Evolutionary conservation across 2,888 invertebrate genomes (phyloP).

Genomic region (Heliconius ismenius): DNA sequence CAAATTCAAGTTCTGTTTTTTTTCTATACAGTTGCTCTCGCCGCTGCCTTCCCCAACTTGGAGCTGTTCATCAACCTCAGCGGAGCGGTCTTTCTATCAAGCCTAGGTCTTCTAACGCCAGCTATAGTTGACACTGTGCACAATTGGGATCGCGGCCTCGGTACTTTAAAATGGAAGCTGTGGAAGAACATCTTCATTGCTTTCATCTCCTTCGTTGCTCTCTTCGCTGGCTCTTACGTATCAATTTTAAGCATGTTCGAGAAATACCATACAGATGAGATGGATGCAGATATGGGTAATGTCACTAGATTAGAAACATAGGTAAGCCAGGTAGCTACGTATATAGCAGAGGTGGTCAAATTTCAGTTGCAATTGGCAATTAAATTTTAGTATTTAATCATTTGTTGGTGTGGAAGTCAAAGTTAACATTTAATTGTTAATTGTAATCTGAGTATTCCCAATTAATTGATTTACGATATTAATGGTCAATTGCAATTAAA

Average conservation of each 20-base stretch:
- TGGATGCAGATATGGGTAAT: background rate
- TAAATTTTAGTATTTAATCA: no score
- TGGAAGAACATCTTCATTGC: conserved; percentile 84
- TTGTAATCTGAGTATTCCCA: no score
- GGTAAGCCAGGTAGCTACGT: background rate
- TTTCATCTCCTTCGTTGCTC: conserved; percentile 64
- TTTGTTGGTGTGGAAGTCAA: no score
- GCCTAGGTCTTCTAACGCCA: conserved; percentile 87
- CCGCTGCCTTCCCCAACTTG: conserved; percentile 90
- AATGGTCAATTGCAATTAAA: no score
- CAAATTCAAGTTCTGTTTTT: background rate
- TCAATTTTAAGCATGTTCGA: conserved; percentile 66
- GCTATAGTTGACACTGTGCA: conserved; percentile 88
- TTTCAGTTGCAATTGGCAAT: background rate
- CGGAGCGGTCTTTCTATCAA: conserved; percentile 88
- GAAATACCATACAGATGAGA: conserved; percentile 51
- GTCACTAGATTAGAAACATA: conserved; percentile 4
- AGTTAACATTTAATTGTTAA: no score
- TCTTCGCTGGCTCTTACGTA: conserved; percentile 68
- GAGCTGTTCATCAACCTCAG: conserved; percentile 93
- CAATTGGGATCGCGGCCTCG: conserved; percentile 83
- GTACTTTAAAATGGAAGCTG: conserved; percentile 85
- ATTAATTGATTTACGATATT: no score
- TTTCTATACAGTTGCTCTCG: conserved; percentile 84
- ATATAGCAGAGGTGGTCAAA: background rate